These are phyloP conservation scores for Adelosebastes latens DNA, from an alignment of 2,797 vertebrate genomes.

Conservation along the genomic window DNA sequence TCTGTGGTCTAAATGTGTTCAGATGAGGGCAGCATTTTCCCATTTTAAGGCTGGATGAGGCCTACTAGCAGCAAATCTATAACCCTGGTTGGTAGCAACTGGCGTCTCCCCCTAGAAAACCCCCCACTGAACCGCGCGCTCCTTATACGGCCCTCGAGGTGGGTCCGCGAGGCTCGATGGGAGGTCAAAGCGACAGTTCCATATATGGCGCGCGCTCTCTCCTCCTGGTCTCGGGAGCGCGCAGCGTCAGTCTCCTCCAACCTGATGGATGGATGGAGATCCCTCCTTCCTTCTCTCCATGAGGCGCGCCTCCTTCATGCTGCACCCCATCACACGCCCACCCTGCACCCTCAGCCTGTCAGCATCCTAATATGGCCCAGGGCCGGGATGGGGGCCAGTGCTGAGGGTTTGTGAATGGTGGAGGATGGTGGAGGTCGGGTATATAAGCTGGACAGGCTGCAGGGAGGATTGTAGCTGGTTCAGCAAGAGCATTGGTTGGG, in stretches of 20 bases:
- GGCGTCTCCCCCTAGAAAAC: conserved; percentile 72
- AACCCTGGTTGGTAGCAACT: conserved; percentile 80
- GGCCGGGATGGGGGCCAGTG: conserved; percentile 80
- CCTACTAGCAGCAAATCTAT: conserved; percentile 74
- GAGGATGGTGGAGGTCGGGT: conserved; percentile 74
- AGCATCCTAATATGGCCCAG: conserved; percentile 95
- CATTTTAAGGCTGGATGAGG: conserved; percentile 77
- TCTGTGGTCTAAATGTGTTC: conserved; percentile 71
- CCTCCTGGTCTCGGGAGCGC: conserved; percentile 66
- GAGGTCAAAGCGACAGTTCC: conserved; percentile 88
- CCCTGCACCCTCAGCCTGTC: conserved; percentile 52
- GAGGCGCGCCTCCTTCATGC: conserved; percentile 35
- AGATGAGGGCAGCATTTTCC: conserved; percentile 78
- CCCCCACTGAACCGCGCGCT: conserved; percentile 77
- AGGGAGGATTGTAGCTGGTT: conserved; percentile 81
- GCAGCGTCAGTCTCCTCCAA: conserved; percentile 57
- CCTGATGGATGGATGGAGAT: conserved; percentile 49
- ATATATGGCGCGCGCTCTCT: conserved; percentile 91
- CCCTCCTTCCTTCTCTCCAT: conserved; percentile 15
- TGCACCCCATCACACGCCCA: conserved; percentile 34
- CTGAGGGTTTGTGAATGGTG: conserved; percentile 81
- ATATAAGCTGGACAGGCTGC: conserved; percentile 78
- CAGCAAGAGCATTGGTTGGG: conserved; percentile 83
- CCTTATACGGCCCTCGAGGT: conserved; percentile 92
- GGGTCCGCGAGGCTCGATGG: conserved; percentile 83